Percentiles rank a stretch among this genome's conserved stretches.
Conservation (phyloP, 2,797 vertebrate genomes). For the Euphonia xanthogaster region DNA sequence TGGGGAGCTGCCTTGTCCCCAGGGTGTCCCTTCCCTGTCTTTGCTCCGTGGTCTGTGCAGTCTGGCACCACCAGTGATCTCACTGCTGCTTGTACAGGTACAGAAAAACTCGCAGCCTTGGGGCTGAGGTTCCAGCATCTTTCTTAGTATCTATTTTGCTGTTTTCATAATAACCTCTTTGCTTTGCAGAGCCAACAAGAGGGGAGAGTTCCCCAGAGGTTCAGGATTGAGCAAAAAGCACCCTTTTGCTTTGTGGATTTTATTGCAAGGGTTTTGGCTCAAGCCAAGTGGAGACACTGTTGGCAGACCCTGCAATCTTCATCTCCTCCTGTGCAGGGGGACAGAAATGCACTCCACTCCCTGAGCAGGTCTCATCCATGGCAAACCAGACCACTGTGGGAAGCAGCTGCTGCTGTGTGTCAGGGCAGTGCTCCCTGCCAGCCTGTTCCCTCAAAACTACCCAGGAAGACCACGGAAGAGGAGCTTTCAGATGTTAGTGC, state of each 20-base stretch:
- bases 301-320: background rate
- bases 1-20: background rate
- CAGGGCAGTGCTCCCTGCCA: background rate
- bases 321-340: background rate
- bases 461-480: background rate
- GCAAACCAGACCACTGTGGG: background rate
- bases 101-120: background rate
- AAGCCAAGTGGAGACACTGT: background rate
- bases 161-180: background rate
- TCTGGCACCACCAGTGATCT: background rate
- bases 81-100: background rate
- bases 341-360: background rate
- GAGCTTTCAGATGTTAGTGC: background rate
- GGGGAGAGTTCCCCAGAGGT: background rate
- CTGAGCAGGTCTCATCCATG: background rate
- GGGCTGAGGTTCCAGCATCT: background rate
- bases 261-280: background rate
- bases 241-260: background rate
- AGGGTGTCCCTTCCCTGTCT: background rate
- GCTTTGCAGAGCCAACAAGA: background rate
- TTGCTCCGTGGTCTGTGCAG: fast-evolving
- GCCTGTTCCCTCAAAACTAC: background rate
- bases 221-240: background rate
- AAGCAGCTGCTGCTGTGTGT: fast-evolving
- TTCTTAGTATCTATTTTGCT: background rate